Conservation (phyloP, 2,113 vertebrate genomes). For the Phoxinus phoxinus region DNA sequence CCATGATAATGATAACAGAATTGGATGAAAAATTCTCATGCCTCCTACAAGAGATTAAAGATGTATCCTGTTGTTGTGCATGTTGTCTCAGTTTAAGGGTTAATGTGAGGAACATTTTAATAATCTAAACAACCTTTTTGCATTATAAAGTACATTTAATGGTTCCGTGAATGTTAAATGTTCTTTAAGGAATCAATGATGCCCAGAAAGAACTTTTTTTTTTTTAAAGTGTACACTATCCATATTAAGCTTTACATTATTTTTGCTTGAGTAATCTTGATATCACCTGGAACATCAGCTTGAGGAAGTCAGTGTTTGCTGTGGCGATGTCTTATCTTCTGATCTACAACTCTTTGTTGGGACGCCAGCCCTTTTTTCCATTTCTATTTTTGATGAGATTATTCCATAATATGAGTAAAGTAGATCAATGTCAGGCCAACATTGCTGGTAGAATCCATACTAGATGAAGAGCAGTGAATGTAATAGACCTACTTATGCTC, state of each 20-base stretch:
- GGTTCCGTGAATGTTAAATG: no score
- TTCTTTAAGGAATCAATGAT: no score
- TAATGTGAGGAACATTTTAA: no score
- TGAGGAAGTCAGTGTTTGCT: constrained; percentile 21
- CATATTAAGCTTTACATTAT: not conserved
- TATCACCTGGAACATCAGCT: constrained; percentile 29
- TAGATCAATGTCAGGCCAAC: not conserved
- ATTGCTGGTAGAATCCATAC: not conserved
- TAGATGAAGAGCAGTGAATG: not conserved
- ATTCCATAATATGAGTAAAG: not conserved
- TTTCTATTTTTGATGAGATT: constrained; percentile 9
- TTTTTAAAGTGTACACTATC: no score
- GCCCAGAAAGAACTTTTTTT: no score
- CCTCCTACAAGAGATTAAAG: no score
- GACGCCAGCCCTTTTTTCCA: constrained; percentile 2
- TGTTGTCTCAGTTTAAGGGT: no score
- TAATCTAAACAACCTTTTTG: no score
- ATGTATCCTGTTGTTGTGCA: no score
- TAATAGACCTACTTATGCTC: not conserved
- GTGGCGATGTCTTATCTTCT: constrained; percentile 11
- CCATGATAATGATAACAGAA: no score
- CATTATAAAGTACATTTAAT: no score
- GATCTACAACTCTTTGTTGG: constrained; percentile 43
- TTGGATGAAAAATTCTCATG: no score
- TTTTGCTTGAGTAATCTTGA: constrained; percentile 27